Evolutionary conservation across 2,113 vertebrate species (phyloP), one percentile per base, ranked within the genome.

Genomic region (Diadophis punctatus): DNA sequence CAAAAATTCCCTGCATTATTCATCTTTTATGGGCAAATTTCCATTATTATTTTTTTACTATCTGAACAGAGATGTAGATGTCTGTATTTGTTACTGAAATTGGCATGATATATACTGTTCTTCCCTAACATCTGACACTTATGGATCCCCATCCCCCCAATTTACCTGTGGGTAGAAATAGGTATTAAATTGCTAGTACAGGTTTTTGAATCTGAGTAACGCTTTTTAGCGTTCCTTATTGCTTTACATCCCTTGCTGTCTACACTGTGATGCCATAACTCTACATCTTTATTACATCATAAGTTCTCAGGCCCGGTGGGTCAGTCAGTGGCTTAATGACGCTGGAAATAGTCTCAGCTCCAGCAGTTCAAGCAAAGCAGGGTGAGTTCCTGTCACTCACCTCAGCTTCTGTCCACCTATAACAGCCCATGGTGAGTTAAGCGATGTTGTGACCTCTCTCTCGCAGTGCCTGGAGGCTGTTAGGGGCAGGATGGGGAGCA

Each of bases 81-180:
- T 86, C 91, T 86, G 93, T 49, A 7, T 89, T 7, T 3, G 0
- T 89, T 90, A 91, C 88, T 86, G 91, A 60, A 89, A 53, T 74
- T 92, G 94, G 90, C 90, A 63, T 89, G n/a, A 49, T 91, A 95
- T 94, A 86, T 88, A 9, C 27, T 86, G 90, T 39, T 74, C 49
- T 43, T 68, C 49, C n/a, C 30, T 49, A 12, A 16, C 16, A 7
- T 58, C 3, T 86, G 46, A 58, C 11, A 12, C 20, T 51, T 86
- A 20, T 48, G 39, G 4, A 58, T 48, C 10, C 12, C 10, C 53
- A 18, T 94, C 94, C 92, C 11, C 30, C 30, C 30, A 4, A 80
- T 39, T 80, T 80, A 80, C 3, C 34, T 22, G 34, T 22, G 74
- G 34, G 74, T 43, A 90, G 7, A 30, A 48, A 63, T 63, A 58